Base-by-base conservation (phyloP, 2,113 vertebrate genomes). In the Alosa alosa region DNA sequence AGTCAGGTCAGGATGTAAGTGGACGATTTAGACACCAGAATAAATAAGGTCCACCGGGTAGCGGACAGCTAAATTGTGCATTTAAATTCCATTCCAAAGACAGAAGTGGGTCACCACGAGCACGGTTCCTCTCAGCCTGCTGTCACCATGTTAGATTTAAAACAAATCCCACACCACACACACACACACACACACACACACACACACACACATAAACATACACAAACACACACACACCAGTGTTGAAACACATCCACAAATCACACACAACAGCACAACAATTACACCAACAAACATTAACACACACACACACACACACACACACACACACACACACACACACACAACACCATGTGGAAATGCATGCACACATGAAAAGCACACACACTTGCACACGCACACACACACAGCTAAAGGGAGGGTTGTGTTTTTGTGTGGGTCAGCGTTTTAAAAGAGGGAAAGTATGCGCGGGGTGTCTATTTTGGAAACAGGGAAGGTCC, bases 401-500 rank as follows among this genome's bases (percentile, higher is more conserved):
- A 45, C 82, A 78, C 13, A 52, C 60, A 31, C 64, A 72, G 64
- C 72, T 39, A 13, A 84, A 41, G 45, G 18, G 84, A 75, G 86
- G 84, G 49, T 6, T 52, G 39, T 25, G 83, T 47, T 50, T 87
- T 87, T 31, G 81, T 68, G 82, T 50, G 50, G 41, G 36, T 45
- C 82, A 83, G 41, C 36, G n/a, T 18, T 36, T n/a, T 10, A 25
- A 84, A 82, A 72, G 41, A 84, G 78, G 39, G 68, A 82, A 57
- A 84, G 78, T 46, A n/a, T 55, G 64, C 52, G 41, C 55, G 44
- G 20, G 46, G 55, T 25, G 64, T 88, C 87, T 91, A 84, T 86
- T 90, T 88, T 86, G 25, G 46, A 88, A 68, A 81, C 84, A 86
- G 87, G 85, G 86, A 83, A 46, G 82, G 86, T 86, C 83, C 75